Conservation (phyloP, 2,888 invertebrate genomes). For the Clostera curtula region DNA sequence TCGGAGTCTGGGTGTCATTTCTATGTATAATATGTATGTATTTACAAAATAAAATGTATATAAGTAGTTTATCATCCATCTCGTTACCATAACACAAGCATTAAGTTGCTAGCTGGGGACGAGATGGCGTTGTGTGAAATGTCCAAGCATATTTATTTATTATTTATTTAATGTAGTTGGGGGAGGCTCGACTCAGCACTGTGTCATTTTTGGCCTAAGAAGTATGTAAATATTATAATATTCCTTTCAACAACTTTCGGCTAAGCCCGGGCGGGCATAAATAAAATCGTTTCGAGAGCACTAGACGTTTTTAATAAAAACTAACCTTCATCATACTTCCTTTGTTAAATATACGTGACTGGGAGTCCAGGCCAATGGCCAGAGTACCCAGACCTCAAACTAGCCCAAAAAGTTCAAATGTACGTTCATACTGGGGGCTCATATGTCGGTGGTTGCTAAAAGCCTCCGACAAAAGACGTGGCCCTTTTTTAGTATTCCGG, state of each 20-base stretch:
- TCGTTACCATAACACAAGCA: no score
- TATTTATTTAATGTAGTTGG: no score
- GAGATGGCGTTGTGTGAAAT: no score
- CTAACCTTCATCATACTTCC: slow-evolving; percentile 49
- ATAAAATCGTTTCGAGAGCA: slow-evolving; percentile 40
- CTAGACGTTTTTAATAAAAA: slow-evolving; percentile 52
- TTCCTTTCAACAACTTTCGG: slow-evolving; percentile 9
- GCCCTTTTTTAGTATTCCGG: slow-evolving; percentile 30
- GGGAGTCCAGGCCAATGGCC: slow-evolving; percentile 30
- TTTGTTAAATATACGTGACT: slow-evolving; percentile 53
- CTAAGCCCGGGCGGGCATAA: slow-evolving; percentile 32
- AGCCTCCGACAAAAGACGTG: slow-evolving; percentile 29
- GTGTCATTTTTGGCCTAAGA: no score
- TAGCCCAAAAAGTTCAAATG: slow-evolving; percentile 8
- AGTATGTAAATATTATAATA: not conserved
- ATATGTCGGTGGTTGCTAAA: slow-evolving; percentile 20
- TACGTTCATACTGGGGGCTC: slow-evolving; percentile 15
- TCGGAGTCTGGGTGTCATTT: no score
- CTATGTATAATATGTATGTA: no score
- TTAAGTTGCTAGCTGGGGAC: no score
- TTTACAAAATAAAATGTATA: no score
- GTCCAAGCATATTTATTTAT: no score
- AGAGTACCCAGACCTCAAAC: slow-evolving; percentile 24
- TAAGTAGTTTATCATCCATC: no score
- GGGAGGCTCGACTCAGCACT: no score